phyloP scores from a whole-genome alignment of 2,113 vertebrate genomes.

The Bothrops jararaca region DNA sequence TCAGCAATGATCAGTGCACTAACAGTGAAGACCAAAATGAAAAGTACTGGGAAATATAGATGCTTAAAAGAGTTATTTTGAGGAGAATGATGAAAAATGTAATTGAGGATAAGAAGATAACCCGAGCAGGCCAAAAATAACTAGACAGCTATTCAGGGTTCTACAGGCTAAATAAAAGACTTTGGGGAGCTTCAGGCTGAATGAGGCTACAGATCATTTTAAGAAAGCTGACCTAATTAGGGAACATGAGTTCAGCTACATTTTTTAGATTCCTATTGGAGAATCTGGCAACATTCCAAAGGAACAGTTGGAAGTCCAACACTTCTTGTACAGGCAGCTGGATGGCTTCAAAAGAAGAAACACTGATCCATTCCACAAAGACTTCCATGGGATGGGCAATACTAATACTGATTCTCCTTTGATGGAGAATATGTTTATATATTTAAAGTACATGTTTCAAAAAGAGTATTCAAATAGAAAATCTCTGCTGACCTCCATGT shows the following conservation, averaged over 20 bases:
- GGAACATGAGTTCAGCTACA: constrained; percentile 86
- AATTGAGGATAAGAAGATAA: constrained; percentile 77
- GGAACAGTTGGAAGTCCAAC: constrained; percentile 61
- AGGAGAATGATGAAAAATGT: constrained; percentile 70
- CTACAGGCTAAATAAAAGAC: constrained; percentile 37
- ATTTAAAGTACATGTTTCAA: background rate
- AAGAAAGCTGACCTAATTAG: constrained; percentile 93
- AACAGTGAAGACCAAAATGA: constrained; percentile 43
- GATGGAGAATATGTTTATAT: background rate
- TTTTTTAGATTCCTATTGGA: constrained; percentile 80
- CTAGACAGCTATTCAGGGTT: constrained; percentile 66
- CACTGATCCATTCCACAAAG: constrained; percentile 12
- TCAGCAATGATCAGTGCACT: constrained; percentile 9
- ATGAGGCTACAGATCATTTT: constrained; percentile 58
- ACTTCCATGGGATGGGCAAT: constrained; percentile 19
- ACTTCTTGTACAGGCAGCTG: constrained; percentile 53
- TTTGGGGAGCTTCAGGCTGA: constrained; percentile 61
- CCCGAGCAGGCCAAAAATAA: constrained; percentile 81
- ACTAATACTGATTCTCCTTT: constrained; percentile 17
- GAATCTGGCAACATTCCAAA: constrained; percentile 73
- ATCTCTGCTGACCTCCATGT: background rate
- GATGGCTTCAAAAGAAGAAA: constrained; percentile 29
- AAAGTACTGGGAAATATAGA: constrained; percentile 75
- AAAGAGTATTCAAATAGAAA: background rate
- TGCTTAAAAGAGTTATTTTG: constrained; percentile 79